Percentiles rank a stretch among this genome's conserved stretches.
Conservation (phyloP, 1,140 invertebrate species). For the Drosophila teissieri region DNA sequence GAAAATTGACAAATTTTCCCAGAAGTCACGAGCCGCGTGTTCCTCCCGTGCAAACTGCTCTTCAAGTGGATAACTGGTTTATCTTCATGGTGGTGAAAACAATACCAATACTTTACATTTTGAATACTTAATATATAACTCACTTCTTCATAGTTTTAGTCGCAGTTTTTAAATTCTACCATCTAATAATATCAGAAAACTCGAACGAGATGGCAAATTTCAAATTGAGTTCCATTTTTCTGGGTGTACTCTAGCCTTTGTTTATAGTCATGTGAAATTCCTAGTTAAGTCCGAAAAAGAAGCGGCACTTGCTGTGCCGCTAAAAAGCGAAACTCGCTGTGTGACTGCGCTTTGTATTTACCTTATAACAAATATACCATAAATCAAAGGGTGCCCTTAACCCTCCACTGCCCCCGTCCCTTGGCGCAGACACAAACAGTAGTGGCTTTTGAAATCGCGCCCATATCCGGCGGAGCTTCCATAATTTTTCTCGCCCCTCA, state of each 20-base stretch:
- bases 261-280: slow-evolving; percentile 80
- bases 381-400: slow-evolving; percentile 66
- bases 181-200: too few species aligned
- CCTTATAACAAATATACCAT: slow-evolving; percentile 72
- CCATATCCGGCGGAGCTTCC: slow-evolving; percentile 82
- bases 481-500: slow-evolving; percentile 66
- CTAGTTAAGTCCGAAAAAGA: slow-evolving; percentile 45
- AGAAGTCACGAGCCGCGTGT: slow-evolving; percentile 63
- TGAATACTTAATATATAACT: too few species aligned
- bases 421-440: slow-evolving; percentile 62
- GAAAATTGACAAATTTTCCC: slow-evolving; percentile 79
- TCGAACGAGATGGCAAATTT: background rate
- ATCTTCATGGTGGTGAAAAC: too few species aligned
- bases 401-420: slow-evolving; percentile 1
- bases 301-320: slow-evolving; percentile 72
- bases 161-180: background rate
- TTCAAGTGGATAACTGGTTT: too few species aligned
- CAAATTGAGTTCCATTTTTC: background rate
- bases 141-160: background rate
- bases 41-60: too few species aligned
- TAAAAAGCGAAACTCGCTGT: slow-evolving; percentile 36
- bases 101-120: too few species aligned
- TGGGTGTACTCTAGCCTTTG: slow-evolving; percentile 2
- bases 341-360: slow-evolving; percentile 77
- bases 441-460: slow-evolving; percentile 81